phyloP scores from a whole-genome alignment of 2,113 vertebrate genomes.

The Willisornis vidua region DNA sequence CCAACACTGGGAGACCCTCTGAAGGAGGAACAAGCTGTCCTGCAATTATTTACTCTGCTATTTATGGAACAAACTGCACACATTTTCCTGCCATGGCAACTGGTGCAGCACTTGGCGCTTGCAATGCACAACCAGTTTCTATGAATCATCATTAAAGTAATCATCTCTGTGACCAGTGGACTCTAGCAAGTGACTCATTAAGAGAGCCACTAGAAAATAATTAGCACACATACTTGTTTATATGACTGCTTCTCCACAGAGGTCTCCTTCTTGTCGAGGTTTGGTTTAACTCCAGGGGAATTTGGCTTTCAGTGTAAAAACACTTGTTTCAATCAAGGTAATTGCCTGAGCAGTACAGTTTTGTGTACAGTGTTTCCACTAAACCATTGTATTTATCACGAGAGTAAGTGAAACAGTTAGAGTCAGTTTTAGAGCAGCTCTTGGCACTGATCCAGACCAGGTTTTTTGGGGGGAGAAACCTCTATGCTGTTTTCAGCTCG shows the following conservation, averaged over 20 bases:
- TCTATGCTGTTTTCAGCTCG: not conserved
- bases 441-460: not conserved
- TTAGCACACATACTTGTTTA: slow-evolving; percentile 24
- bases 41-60: slow-evolving; percentile 34
- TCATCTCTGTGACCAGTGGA: slow-evolving; percentile 39
- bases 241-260: not conserved
- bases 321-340: slow-evolving; percentile 61
- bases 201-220: slow-evolving; percentile 48
- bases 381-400: slow-evolving; percentile 27
- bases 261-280: not conserved
- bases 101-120: not conserved
- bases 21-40: not conserved
- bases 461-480: not conserved
- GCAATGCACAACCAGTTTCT: not conserved
- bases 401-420: slow-evolving; percentile 14
- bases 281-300: slow-evolving; percentile 48
- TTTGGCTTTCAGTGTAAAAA: slow-evolving; percentile 41
- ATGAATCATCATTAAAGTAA: slow-evolving; percentile 58
- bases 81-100: slow-evolving; percentile 40
- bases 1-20: not conserved
- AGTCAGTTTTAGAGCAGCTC: not conserved
- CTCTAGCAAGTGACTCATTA: slow-evolving; percentile 54
- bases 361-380: slow-evolving; percentile 40
- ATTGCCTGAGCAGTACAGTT: slow-evolving; percentile 52
- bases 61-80: slow-evolving; percentile 13